phyloP scores from a whole-genome alignment of 2,797 vertebrate species.

The Rhinophrynus dorsalis region DNA sequence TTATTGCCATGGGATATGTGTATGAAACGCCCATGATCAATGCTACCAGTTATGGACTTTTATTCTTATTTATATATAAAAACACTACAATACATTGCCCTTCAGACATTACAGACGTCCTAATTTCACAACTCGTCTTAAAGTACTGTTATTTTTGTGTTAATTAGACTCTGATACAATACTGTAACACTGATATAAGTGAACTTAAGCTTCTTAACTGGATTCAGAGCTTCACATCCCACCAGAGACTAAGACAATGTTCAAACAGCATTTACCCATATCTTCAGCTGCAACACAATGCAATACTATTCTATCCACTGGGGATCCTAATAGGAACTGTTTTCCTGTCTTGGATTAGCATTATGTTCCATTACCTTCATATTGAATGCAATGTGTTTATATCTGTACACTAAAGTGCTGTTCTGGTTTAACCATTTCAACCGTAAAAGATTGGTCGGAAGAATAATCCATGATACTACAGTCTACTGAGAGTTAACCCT shows the following conservation, averaged over 20 bases:
- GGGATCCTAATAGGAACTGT: slow-evolving; percentile 43
- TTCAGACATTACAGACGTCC: background rate
- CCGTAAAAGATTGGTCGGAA: no score
- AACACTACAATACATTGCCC: no score
- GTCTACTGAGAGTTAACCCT: no score
- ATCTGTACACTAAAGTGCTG: slow-evolving; percentile 20
- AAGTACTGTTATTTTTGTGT: slow-evolving; percentile 24
- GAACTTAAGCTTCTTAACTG: slow-evolving; percentile 29
- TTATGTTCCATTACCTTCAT: slow-evolving; percentile 40
- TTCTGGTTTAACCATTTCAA: slow-evolving; percentile 6
- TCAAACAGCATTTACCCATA: slow-evolving; percentile 38
- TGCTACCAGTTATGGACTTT: no score
- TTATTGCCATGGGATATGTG: no score
- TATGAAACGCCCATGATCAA: no score
- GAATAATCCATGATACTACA: no score
- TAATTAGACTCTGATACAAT: slow-evolving; percentile 26
- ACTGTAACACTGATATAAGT: slow-evolving; percentile 2
- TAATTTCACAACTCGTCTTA: background rate
- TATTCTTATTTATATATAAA: no score
- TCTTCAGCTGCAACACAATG: slow-evolving; percentile 38
- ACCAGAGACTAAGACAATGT: slow-evolving; percentile 41
- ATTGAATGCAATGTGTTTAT: slow-evolving; percentile 25
- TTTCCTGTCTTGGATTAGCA: slow-evolving; percentile 42
- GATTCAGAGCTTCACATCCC: slow-evolving; percentile 24
- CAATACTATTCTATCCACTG: slow-evolving; percentile 18